A percentile compares a stretch with the other conserved stretches of the same genome.
Evolutionary conservation across 2,113 vertebrate species (phyloP).

Genomic region (Orthochromis malagaraziensis): DNA sequence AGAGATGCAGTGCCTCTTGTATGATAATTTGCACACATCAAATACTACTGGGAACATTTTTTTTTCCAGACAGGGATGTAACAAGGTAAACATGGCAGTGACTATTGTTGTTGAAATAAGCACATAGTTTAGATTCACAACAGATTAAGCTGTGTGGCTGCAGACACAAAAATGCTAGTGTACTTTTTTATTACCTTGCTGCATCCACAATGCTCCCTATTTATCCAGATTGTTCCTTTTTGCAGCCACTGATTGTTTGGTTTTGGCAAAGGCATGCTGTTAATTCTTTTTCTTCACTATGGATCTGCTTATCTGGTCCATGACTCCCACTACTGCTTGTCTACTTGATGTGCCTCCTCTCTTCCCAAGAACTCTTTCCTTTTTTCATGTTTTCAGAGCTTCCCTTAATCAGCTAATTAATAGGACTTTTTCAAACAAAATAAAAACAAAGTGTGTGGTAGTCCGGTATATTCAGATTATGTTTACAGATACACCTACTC

Average conservation of each 20-base stretch:
- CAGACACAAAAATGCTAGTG: neutral
- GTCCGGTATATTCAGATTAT: neutral
- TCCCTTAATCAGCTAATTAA: neutral
- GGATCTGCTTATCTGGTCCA: conserved; percentile 13
- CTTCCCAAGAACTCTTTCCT: neutral
- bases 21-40: neutral
- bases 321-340: neutral
- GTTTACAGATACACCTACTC: neutral
- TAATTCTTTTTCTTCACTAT: neutral
- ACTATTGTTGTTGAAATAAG: neutral
- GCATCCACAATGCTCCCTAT: neutral
- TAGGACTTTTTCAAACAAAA: neutral
- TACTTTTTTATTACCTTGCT: neutral
- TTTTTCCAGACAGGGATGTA: neutral
- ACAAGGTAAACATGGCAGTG: neutral
- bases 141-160: neutral
- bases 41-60: neutral
- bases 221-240: neutral
- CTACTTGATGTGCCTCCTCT: neutral
- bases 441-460: neutral
- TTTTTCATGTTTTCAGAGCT: neutral
- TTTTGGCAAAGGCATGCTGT: neutral
- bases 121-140: neutral
- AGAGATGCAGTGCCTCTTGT: neutral
- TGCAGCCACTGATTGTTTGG: neutral